Percentiles rank a stretch among this genome's conserved stretches.
phyloP scores from a whole-genome alignment of 2,888 invertebrate species.

The Lycocerus yunnanus region DNA sequence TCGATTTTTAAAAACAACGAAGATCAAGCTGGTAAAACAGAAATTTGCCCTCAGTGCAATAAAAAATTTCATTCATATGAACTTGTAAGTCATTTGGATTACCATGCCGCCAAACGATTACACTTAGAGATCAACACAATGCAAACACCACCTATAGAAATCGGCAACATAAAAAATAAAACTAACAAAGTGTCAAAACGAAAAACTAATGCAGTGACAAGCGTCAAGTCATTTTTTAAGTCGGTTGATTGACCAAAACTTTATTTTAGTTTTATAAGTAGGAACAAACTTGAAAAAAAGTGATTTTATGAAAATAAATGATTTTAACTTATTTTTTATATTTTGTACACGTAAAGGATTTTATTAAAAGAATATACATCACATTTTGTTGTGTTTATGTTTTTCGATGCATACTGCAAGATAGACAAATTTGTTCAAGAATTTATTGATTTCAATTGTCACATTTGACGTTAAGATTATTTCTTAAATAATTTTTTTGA shows the following conservation, averaged over 20 bases:
- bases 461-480: no score
- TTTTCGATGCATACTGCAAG: no score
- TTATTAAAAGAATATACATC: background rate
- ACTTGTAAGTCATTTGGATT: conserved; percentile 75
- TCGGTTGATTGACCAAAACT: background rate
- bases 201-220: background rate
- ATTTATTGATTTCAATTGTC: no score
- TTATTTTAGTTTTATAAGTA: background rate
- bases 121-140: conserved; percentile 66
- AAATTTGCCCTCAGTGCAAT: conserved; percentile 69
- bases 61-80: conserved; percentile 62
- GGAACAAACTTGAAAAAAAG: background rate
- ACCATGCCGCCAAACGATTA: conserved; percentile 80
- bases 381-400: no score
- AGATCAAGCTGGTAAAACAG: conserved; percentile 32
- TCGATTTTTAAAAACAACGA: conserved; percentile 42
- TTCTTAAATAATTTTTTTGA: no score
- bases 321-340: background rate
- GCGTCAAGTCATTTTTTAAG: background rate
- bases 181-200: background rate
- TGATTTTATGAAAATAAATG: no score
- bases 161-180: background rate
- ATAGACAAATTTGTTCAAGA: no score
- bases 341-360: background rate
- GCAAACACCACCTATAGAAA: background rate